Conservation (phyloP, 2,888 invertebrate species). For the Drosophila pseudotalamancana region DNA sequence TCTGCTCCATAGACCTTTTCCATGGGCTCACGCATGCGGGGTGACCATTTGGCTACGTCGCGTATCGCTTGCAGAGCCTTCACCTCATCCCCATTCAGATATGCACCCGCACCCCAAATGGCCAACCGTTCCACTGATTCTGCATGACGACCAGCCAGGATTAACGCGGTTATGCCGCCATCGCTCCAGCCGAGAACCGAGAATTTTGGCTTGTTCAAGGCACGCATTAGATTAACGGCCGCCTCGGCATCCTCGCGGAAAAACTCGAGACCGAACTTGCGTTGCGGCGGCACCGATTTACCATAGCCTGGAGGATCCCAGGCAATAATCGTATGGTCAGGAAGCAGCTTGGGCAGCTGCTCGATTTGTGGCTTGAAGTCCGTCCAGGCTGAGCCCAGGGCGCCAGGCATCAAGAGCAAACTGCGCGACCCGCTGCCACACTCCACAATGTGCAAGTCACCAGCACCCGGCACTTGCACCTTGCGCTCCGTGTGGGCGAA, state of each 20-base stretch:
- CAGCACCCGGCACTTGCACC: constrained; percentile 86
- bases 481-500: constrained; percentile 85
- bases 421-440: constrained; percentile 84
- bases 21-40: constrained; percentile 90
- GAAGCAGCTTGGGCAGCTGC: constrained; percentile 84
- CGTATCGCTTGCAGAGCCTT: constrained; percentile 88
- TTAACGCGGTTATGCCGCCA: constrained; percentile 92
- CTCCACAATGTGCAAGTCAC: constrained; percentile 87
- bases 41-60: constrained; percentile 92
- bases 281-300: constrained; percentile 90
- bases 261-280: constrained; percentile 89
- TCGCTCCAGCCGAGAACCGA: constrained; percentile 96
- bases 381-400: constrained; percentile 91
- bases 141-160: constrained; percentile 90
- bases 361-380: constrained; percentile 92
- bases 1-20: constrained; percentile 90
- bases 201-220: constrained; percentile 88
- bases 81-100: constrained; percentile 89
- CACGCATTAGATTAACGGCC: constrained; percentile 90
- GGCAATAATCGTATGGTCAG: constrained; percentile 84
- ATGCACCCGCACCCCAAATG: constrained; percentile 92
- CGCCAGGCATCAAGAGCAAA: constrained; percentile 91
- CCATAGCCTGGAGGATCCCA: constrained; percentile 97
- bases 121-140: constrained; percentile 89
- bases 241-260: constrained; percentile 90